Percentiles rank a stretch among this genome's conserved stretches.
Conservation (phyloP, 2,888 invertebrate genomes). For the Synergus laeviventris region DNA sequence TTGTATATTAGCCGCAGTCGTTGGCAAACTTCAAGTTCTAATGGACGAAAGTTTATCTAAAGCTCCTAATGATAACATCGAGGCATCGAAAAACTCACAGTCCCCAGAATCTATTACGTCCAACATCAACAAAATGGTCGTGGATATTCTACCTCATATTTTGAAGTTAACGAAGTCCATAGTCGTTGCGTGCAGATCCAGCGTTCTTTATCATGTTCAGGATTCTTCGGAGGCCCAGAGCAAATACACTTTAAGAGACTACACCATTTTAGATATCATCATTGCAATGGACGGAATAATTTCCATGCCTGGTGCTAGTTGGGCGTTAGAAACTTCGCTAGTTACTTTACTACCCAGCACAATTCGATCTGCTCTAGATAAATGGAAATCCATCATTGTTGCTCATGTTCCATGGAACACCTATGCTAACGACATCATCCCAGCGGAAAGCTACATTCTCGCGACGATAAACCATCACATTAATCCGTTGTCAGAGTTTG, state of each 20-base stretch:
- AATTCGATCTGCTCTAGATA: conserved; percentile 79
- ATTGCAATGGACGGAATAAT: conserved; percentile 64
- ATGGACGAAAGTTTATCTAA: conserved; percentile 77
- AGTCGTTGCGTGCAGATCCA: conserved; percentile 76
- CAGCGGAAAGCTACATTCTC: conserved; percentile 89
- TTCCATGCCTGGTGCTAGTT: conserved; percentile 74
- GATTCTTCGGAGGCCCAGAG: conserved; percentile 71
- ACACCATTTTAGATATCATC: conserved; percentile 72
- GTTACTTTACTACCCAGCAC: conserved; percentile 78
- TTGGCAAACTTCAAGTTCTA: conserved; percentile 85
- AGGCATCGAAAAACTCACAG: conserved; percentile 70
- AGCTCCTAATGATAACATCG: conserved; percentile 66
- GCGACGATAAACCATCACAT: conserved; percentile 84
- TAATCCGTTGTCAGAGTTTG: conserved; percentile 80
- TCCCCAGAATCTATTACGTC: conserved; percentile 61
- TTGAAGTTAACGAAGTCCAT: conserved; percentile 82
- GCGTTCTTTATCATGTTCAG: conserved; percentile 76
- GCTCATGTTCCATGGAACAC: conserved; percentile 82
- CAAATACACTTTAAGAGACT: conserved; percentile 77
- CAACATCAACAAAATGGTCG: conserved; percentile 75
- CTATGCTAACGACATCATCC: conserved; percentile 87
- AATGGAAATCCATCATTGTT: conserved; percentile 80
- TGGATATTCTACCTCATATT: conserved; percentile 83
- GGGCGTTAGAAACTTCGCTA: conserved; percentile 77
- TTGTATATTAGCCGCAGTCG: conserved; percentile 85